Conservation (phyloP, 2,113 vertebrate species). For the Odontophorus gujanensis region DNA sequence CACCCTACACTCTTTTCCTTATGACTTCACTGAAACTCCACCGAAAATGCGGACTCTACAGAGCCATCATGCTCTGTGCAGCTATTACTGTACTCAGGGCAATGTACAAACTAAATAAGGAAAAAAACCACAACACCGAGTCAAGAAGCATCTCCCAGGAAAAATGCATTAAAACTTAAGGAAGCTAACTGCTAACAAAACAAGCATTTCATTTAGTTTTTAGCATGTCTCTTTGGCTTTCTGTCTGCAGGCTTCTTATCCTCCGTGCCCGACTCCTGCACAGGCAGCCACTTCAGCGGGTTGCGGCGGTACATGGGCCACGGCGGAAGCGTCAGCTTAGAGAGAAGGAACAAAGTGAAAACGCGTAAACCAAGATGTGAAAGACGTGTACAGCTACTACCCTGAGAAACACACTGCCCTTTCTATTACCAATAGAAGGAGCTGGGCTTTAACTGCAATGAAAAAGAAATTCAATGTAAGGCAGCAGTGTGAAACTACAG, state of each 20-base stretch:
- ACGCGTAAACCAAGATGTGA: fast-evolving
- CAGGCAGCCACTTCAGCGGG: slow-evolving; percentile 92
- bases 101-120: background rate
- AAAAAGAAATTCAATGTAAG: background rate
- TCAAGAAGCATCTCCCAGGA: background rate
- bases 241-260: slow-evolving; percentile 90
- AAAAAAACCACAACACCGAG: background rate
- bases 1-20: background rate
- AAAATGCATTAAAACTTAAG: slow-evolving; percentile 18
- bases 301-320: slow-evolving; percentile 95
- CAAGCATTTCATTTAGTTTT: slow-evolving; percentile 76
- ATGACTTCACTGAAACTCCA: background rate
- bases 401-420: background rate
- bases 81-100: background rate
- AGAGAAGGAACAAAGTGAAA: background rate
- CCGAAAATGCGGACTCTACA: too few relatives aligned
- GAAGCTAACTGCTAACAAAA: background rate
- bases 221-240: slow-evolving; percentile 90
- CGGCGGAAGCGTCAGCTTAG: slow-evolving; percentile 92
- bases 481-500: background rate
- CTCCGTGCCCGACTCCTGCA: slow-evolving; percentile 82
- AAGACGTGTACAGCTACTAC: background rate
- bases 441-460: background rate
- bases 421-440: background rate
- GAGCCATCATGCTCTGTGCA: background rate